Base-by-base conservation (phyloP, 2,888 invertebrate species). In the Lithophane leautieri region DNA sequence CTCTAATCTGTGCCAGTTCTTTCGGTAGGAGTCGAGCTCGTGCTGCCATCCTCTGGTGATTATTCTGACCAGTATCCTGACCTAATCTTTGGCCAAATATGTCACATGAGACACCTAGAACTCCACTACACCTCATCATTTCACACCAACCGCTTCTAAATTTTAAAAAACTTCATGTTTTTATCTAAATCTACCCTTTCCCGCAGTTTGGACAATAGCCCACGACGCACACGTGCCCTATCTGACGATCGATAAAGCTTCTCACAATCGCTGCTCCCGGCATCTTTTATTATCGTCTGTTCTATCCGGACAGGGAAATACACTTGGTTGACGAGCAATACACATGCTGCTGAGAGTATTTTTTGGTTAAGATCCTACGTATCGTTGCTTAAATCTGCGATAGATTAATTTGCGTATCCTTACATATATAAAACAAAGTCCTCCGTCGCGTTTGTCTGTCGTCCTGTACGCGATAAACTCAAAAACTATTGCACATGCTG, bases 231-330 rank as follows among this genome's bases (percentile, higher is more conserved):
- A 84, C 87, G 88, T 88, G 88, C 81, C 70, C 22, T 88, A 88
- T 88, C 88, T 74, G 74, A 25, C 84, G 80, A 89, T 89, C 89
- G 88, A 88, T 84, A 81, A 76, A 72, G 76, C 71, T 73, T 7
- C 65, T 70, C 28, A 73, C 81, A 66, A 67, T 81, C 69, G 68
- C 34, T 19, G 65, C 58, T 77, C 54, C 85, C 84, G 75, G 56
- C 85, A 81, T 85, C 85, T 85, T 79, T 79, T 81, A 78, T 78
- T 63, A 79, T 66, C 65, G 65, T 54, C 50, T 56, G 60, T 50
- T 42, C 56, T 56, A 67, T 60, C 60, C 56, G 56, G 72, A 76
- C 62, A 70, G 68, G 63, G 70, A 83, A 68, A 69, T 69, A 71
- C 60, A 69, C 52, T 62, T 47, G 14, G 52, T 34, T 70, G 67